Base-by-base conservation (phyloP, 2,888 invertebrate species). In the Mimumesa dahlbomi region DNA sequence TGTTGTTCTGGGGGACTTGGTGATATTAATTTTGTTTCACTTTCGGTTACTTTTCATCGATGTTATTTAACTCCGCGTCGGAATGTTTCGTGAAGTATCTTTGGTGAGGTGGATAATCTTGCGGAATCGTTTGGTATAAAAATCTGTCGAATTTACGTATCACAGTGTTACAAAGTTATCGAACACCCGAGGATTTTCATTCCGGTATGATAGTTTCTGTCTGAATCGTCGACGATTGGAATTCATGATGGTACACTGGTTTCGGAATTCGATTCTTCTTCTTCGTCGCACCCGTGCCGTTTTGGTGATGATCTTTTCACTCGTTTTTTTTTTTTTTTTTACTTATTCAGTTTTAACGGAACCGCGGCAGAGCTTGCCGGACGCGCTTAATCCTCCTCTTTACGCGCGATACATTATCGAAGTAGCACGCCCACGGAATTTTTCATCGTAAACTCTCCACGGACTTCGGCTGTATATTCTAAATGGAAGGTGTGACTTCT, bases 341-440 rank as follows among this genome's bases (percentile, higher is more conserved):
- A 54, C 61, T 66, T 70, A 61, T 77, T 76, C 64, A 65, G 66
- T 74, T 71, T 74, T 65, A 77, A 74, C 63, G 52, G 65, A 74
- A 68, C 66, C 63, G 31, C 56, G 22, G 25, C 54, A 6, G 34
- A 25, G 19, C 57, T 25, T 45, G 40, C 48, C 22, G 57, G 66
- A 48, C 67, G 58, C 62, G 79, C 76, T 75, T 78, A 78, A 78
- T 78, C 77, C 77, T 62, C 52, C 68, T 79, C 62, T 80, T 79
- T 79, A 79, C 80, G n/a, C n/a, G n/a, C n/a, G 79, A 77, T 77
- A 79, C 71, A 74, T 77, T 79, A 74, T 74, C 74, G 66, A 66
- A 46, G 46, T 46, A 58, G 70, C 67, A 63, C 75, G 71, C 71
- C 79, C 65, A 77, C 64, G 63, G 64, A 59, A 79, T 77, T 79